Evolutionary conservation across 2,888 invertebrate genomes (phyloP).

Genomic region (Mamestra brassicae): DNA sequence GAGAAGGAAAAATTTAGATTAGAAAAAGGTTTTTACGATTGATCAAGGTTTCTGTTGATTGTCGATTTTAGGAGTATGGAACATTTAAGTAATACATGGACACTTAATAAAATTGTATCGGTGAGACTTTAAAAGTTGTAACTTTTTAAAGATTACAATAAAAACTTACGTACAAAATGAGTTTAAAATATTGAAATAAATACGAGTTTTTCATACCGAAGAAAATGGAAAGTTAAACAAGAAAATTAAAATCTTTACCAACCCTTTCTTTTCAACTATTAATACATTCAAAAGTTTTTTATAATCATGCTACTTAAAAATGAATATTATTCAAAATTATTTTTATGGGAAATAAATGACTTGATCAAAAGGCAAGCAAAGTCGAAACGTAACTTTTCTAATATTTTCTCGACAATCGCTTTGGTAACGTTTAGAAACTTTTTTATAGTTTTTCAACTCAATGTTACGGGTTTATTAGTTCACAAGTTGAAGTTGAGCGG

Average conservation of each 20-base stretch:
- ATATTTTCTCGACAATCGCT: slow-evolving; percentile 65
- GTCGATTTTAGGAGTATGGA: neutral
- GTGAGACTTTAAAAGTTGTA: neutral
- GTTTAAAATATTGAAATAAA: neutral
- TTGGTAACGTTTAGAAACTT: slow-evolving; percentile 60
- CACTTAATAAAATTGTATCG: neutral
- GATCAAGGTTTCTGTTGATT: neutral
- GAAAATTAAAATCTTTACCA: neutral
- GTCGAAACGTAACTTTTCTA: slow-evolving; percentile 65
- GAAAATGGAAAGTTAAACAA: neutral
- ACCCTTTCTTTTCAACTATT: neutral
- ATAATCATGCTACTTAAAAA: neutral
- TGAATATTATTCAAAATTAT: slow-evolving; percentile 4
- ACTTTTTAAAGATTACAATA: neutral
- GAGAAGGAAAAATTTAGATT: slow-evolving; percentile 15
- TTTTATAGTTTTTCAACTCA: slow-evolving; percentile 68
- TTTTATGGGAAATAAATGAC: slow-evolving; percentile 31
- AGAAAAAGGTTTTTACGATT: neutral
- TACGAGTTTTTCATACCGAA: too few relatives aligned
- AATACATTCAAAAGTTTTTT: neutral
- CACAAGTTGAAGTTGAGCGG: slow-evolving; percentile 59
- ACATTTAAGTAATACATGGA: neutral
- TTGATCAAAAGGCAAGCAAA: slow-evolving; percentile 17
- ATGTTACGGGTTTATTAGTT: slow-evolving; percentile 65
- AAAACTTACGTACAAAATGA: fast-evolving